Base-by-base conservation (phyloP, 2,888 invertebrate genomes). In the Camponotus fellah region DNA sequence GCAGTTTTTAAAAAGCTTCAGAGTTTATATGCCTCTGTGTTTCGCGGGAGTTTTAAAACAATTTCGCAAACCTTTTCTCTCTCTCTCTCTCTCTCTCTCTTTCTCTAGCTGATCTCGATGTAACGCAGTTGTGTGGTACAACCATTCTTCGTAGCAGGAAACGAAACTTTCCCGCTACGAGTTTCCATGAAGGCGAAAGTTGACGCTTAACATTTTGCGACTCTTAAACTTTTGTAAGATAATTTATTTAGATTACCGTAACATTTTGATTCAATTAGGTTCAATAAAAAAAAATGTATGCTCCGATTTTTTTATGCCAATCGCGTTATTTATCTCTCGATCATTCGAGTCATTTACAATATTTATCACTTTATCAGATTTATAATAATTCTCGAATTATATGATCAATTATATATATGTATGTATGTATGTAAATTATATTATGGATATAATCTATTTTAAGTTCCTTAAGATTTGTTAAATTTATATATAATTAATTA, bases 1-100 rank as follows among this genome's bases (percentile, higher is more conserved):
- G 87, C 88, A 87, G 83, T 91, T 92, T 93, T 90, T 90, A 90
- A 92, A 93, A 92, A 92, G 92, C 89, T 83, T 79, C 86, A 89
- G 88, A 90, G 91, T 93, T 93, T 92, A 92, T 92, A 92, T 91
- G 91, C 87, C 89, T 85, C 91, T 85, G 91, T 90, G 91, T 90
- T 91, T 88, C 88, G 87, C 84, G 85, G 84, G 91, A 91, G 91
- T 91, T 91, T 91, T 91, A 91, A 91, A 91, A 90, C 91, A 91
- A 88, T 90, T 89, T 88, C 90, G 76, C 84, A 62, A 26, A 80
- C 65, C 77, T 68, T 81, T 85, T 56, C 87, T 49, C 49, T 49
- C 46, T 46, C 14, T 74, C 86, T 56, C 87, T 49, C 49, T 49
- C 46, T 46, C 14, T 74, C 86, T 82, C 5, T 46, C 17, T 46